These are phyloP conservation scores for Stegodyphus dumicola DNA, from an alignment of 1,140 invertebrate genomes.

Conservation along the genomic window DNA sequence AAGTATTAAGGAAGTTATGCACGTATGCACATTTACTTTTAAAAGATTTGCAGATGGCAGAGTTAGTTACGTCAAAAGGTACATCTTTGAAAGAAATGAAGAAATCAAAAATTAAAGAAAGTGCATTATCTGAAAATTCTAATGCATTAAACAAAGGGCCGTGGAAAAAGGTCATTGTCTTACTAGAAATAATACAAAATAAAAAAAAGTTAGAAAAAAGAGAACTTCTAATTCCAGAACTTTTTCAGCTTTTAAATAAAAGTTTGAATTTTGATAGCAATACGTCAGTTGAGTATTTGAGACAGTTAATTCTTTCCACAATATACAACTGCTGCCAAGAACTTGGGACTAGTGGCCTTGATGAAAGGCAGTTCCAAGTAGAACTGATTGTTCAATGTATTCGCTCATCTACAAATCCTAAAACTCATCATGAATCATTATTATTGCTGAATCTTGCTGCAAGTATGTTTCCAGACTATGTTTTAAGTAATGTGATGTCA, in stretches of 20 bases:
- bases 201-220: constrained; percentile 81
- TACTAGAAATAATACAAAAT: constrained; percentile 86
- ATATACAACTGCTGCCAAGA: constrained; percentile 79
- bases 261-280: constrained; percentile 83
- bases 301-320: constrained; percentile 85
- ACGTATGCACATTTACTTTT: constrained; percentile 73
- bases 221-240: constrained; percentile 75
- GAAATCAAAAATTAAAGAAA: constrained; percentile 31
- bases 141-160: constrained; percentile 62
- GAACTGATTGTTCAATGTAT: constrained; percentile 88
- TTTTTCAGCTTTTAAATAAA: constrained; percentile 83
- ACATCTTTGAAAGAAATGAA: constrained; percentile 71
- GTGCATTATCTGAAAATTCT: constrained; percentile 1
- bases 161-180: constrained; percentile 82
- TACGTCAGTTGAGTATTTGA: constrained; percentile 86
- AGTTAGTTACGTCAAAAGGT: constrained; percentile 67
- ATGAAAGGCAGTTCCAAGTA: constrained; percentile 76
- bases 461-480: constrained; percentile 80
- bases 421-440: constrained; percentile 92
- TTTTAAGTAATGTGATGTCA: constrained; percentile 91
- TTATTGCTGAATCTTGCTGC: constrained; percentile 83
- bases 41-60: constrained; percentile 64
- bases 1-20: constrained; percentile 73
- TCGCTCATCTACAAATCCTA: constrained; percentile 88
- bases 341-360: constrained; percentile 68